Percentiles rank a stretch among this genome's conserved stretches.
These are phyloP conservation scores for Thamnaconus septentrionalis DNA, from an alignment of 2,113 vertebrate genomes.

Conservation along the genomic window DNA sequence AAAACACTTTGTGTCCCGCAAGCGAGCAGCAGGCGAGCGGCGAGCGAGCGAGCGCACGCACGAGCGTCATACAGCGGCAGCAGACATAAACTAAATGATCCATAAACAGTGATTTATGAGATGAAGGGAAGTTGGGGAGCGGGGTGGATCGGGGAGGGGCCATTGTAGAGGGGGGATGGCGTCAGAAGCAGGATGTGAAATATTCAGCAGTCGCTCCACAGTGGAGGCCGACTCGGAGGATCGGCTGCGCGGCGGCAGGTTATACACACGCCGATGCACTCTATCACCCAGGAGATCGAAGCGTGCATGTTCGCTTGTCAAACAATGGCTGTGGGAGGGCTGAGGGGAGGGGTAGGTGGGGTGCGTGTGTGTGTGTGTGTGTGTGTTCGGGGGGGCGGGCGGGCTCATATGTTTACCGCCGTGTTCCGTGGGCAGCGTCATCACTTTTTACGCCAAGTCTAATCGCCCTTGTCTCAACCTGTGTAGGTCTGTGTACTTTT, in stretches of 20 bases:
- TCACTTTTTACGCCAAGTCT: slow-evolving; percentile 56
- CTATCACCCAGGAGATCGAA: slow-evolving; percentile 65
- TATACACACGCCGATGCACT: slow-evolving; percentile 68
- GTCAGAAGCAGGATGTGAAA: slow-evolving; percentile 62
- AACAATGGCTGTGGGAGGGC: slow-evolving; percentile 44
- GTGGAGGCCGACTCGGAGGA: slow-evolving; percentile 56
- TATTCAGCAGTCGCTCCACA: slow-evolving; percentile 69
- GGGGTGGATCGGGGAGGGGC: no score
- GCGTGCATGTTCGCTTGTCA: slow-evolving; percentile 65
- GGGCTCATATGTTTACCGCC: slow-evolving; percentile 48
- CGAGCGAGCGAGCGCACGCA: background rate
- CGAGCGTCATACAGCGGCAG: slow-evolving; percentile 15
- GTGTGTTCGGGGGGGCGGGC: background rate
- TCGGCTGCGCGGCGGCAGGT: slow-evolving; percentile 43
- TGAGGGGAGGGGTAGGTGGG: no score
- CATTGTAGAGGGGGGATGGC: background rate
- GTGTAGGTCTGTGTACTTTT: slow-evolving; percentile 26
- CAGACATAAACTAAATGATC: slow-evolving; percentile 58
- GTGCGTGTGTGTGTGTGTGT: no score
- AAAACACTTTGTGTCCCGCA: slow-evolving; percentile 28
- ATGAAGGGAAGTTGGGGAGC: slow-evolving; percentile 12
- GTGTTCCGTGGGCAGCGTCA: slow-evolving; percentile 49
- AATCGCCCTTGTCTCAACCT: slow-evolving; percentile 31
- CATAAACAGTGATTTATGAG: slow-evolving; percentile 74
- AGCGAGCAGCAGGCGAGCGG: no score